phyloP scores from a whole-genome alignment of 2,888 invertebrate genomes.

The Drosophila siamana region DNA sequence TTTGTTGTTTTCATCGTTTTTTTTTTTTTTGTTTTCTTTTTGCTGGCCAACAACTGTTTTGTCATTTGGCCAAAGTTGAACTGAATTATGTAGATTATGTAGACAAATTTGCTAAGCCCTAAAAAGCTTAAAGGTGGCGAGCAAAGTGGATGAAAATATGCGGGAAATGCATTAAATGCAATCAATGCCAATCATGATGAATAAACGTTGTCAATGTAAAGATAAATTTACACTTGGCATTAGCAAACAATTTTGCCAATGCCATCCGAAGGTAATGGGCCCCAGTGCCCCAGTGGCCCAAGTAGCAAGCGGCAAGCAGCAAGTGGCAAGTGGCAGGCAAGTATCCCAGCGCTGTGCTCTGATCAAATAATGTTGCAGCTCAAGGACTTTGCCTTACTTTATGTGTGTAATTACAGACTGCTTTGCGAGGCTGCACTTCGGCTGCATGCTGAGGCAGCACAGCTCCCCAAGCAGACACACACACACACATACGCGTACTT shows the following conservation, averaged over 20 bases:
- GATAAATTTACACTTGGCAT: slow-evolving; percentile 35
- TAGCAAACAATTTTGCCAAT: slow-evolving; percentile 28
- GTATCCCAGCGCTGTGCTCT: slow-evolving; percentile 20
- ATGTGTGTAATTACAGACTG: slow-evolving; percentile 70
- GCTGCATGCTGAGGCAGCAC: slow-evolving; percentile 23
- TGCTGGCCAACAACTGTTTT: slow-evolving; percentile 8
- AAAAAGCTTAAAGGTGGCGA: slow-evolving; percentile 3
- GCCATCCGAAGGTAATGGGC: slow-evolving; percentile 7
- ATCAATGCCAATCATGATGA: slow-evolving; percentile 28
- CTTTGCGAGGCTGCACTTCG: slow-evolving; percentile 29
- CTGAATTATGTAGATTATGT: slow-evolving; percentile 7
- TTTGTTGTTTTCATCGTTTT: slow-evolving; percentile 4
- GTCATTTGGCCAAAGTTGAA: slow-evolving; percentile 14
- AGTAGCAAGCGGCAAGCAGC: background rate
- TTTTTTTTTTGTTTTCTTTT: too few relatives aligned
- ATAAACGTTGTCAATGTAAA: slow-evolving; percentile 25
- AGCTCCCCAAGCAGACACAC: background rate
- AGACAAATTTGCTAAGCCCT: slow-evolving; percentile 7
- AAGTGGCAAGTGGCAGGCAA: background rate
- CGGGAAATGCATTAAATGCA: slow-evolving; percentile 9
- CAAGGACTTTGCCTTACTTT: slow-evolving; percentile 61
- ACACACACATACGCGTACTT: slow-evolving; percentile 2
- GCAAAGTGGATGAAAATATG: slow-evolving; percentile 2
- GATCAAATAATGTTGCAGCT: slow-evolving; percentile 65
- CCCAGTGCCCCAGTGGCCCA: background rate